These are phyloP conservation scores for Octopus bimaculoides DNA, from an alignment of 1,140 invertebrate species.

Conservation along the genomic window DNA sequence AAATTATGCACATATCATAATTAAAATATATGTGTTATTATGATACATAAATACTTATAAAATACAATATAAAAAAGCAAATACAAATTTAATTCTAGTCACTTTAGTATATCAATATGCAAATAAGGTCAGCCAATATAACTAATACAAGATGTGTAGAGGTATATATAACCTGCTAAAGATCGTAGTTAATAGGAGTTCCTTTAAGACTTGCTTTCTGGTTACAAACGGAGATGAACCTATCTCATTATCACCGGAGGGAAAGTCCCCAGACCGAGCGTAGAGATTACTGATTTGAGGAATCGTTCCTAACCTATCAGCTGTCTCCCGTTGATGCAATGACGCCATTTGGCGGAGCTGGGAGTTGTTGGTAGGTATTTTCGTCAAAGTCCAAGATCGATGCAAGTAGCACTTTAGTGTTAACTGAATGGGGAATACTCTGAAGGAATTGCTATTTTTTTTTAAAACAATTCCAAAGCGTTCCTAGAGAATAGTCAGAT, in stretches of 20 bases:
- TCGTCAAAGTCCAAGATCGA: neutral
- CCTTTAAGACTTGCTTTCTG: neutral
- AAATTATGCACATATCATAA: too few relatives aligned
- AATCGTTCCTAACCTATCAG: too few relatives aligned
- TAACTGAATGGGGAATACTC: neutral
- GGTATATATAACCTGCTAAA: too few relatives aligned
- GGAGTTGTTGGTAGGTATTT: neutral
- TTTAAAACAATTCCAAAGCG: too few relatives aligned
- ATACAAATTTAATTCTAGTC: too few relatives aligned
- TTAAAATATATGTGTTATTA: too few relatives aligned
- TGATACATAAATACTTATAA: too few relatives aligned
- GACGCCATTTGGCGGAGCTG: neutral
- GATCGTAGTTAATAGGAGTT: neutral
- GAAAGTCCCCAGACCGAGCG: constrained; percentile 1
- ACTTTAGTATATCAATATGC: too few relatives aligned
- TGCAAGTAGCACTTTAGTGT: neutral
- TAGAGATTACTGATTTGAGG: neutral
- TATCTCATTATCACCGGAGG: constrained; percentile 2
- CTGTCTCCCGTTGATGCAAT: neutral
- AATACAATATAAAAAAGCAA: too few relatives aligned
- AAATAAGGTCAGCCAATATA: too few relatives aligned
- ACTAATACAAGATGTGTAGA: too few relatives aligned
- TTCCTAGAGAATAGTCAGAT: too few relatives aligned
- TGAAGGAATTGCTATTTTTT: neutral
- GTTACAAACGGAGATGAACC: neutral